Percentiles rank a stretch among this genome's conserved stretches.
Conservation (phyloP, 2,888 invertebrate genomes). For the Eupithecia dodoneata region DNA sequence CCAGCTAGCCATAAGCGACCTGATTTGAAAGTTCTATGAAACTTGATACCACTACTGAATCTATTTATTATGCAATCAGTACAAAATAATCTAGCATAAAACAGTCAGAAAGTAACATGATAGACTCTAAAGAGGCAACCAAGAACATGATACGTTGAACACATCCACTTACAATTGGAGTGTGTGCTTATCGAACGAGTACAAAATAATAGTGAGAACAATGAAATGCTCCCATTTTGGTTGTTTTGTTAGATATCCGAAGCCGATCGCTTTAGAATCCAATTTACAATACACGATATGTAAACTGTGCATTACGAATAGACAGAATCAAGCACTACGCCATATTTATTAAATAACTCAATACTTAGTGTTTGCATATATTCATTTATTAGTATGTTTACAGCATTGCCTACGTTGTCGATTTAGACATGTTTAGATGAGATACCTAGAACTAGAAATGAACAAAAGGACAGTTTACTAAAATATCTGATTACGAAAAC, state of each 20-base stretch:
- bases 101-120: not conserved
- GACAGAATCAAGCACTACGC: not conserved
- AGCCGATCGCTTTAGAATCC: slow-evolving; percentile 56
- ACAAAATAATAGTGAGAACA: slow-evolving; percentile 76
- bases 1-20: not conserved
- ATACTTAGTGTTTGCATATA: not conserved
- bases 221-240: slow-evolving; percentile 66
- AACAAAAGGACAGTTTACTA: not conserved
- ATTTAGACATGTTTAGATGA: not conserved
- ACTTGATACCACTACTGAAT: slow-evolving; percentile 1
- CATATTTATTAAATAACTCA: not conserved
- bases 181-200: slow-evolving; percentile 74
- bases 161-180: slow-evolving; percentile 71
- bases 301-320: not conserved
- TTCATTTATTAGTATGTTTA: not conserved
- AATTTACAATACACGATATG: slow-evolving; percentile 59
- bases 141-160: not conserved
- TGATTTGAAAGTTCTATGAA: slow-evolving; percentile 1
- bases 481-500: slow-evolving; percentile 12
- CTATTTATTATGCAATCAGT: slow-evolving; percentile 4
- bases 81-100: slow-evolving; percentile 53
- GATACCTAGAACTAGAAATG: not conserved
- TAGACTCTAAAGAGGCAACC: not conserved
- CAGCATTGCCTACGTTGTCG: not conserved
- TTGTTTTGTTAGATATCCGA: slow-evolving; percentile 61